These are phyloP conservation scores for Brachionus angularis DNA, from an alignment of 1,140 invertebrate genomes.

Conservation along the genomic window DNA sequence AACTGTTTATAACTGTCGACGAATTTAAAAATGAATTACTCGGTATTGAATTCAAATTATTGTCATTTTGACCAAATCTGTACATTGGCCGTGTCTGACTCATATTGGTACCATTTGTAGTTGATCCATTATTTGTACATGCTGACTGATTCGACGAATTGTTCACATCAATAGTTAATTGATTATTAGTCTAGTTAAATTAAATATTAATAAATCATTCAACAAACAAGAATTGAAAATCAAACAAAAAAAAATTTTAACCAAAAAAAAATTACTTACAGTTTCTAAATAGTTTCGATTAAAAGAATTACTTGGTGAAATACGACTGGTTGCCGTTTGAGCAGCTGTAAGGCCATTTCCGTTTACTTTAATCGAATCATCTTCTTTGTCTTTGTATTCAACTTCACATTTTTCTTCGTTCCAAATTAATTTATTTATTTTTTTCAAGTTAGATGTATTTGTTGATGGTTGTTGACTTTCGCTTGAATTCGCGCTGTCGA, in stretches of 20 bases:
- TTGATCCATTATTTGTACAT: no score
- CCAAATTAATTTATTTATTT: slow-evolving; percentile 41
- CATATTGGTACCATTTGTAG: not conserved
- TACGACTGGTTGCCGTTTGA: no score
- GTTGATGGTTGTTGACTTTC: no score
- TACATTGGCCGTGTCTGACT: not conserved
- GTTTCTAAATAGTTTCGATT: not conserved
- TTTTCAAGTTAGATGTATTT: no score
- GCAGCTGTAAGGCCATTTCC: no score
- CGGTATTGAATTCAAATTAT: not conserved
- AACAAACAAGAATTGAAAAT: not conserved
- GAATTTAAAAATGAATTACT: not conserved
- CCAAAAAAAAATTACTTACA: not conserved
- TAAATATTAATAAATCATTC: no score
- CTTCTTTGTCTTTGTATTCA: slow-evolving; percentile 22
- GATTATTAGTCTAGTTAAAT: not conserved
- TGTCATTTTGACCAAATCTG: slow-evolving; percentile 30
- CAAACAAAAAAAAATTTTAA: no score
- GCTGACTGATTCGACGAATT: not conserved
- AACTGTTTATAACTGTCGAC: no score
- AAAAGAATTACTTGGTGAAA: no score
- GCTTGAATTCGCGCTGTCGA: no score
- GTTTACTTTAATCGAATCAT: no score
- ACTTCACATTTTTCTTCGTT: slow-evolving; percentile 39
- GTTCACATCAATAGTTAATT: not conserved